phyloP scores from a whole-genome alignment of 1,140 invertebrate genomes.

The Anthonomus grandis region DNA sequence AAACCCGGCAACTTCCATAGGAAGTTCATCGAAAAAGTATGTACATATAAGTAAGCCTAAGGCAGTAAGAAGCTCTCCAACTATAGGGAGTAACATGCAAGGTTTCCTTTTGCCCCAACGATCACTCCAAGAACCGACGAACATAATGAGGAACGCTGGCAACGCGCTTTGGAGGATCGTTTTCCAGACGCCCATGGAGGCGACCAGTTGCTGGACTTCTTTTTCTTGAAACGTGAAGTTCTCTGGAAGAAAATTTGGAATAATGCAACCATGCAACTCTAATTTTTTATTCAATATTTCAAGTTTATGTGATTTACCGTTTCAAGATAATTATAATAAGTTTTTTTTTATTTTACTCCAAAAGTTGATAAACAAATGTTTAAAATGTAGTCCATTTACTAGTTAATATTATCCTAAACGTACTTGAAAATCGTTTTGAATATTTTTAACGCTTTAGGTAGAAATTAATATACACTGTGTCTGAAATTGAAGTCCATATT shows the following conservation, averaged over 20 bases:
- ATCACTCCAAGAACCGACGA: slow-evolving; percentile 77
- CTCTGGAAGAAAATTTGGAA: slow-evolving; percentile 41
- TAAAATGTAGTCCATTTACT: no score
- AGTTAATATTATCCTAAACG: no score
- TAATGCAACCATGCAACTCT: no score
- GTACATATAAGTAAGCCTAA: slow-evolving; percentile 75
- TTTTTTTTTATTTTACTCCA: no score
- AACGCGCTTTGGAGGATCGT: slow-evolving; percentile 71
- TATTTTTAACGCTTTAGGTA: no score
- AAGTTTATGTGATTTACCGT: background rate
- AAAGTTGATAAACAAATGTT: no score
- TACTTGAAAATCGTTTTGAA: no score
- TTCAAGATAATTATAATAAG: no score
- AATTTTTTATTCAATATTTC: no score
- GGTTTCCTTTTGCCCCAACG: slow-evolving; percentile 72
- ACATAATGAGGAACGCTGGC: slow-evolving; percentile 71
- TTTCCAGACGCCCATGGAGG: slow-evolving; percentile 76
- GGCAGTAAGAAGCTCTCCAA: slow-evolving; percentile 75
- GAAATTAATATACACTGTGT: no score
- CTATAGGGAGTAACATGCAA: slow-evolving; percentile 77
- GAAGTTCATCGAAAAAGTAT: slow-evolving; percentile 71
- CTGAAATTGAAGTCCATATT: no score
- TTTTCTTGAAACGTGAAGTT: slow-evolving; percentile 70
- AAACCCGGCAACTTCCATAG: slow-evolving; percentile 72
- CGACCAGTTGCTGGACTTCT: slow-evolving; percentile 66